Evolutionary conservation across 2,113 vertebrate species (phyloP), one percentile per base, ranked within the genome.

Genomic region (Tragelaphus scriptus): DNA sequence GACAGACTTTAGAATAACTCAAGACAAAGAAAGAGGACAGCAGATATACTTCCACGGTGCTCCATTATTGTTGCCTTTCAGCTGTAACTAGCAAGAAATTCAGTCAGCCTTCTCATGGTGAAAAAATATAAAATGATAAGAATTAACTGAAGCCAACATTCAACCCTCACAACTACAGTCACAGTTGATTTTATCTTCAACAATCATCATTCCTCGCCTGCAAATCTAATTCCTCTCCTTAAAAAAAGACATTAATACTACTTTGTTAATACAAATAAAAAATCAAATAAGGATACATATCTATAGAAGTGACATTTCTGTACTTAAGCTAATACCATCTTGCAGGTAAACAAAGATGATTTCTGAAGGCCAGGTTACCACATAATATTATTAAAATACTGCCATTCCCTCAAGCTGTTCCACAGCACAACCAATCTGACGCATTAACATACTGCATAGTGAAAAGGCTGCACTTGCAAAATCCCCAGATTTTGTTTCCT

Each of bases 401-500:
- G 55, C 30, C 95, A 17, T 97, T 87, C 92, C 44, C 71, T 95
- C 93, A 82, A 95, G 97, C 77, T 80, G 79, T 97, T 92, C 65
- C 28, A 6, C 32, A 65, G 49, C 59, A 90, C 32, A 88, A 53
- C 89, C 96, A 96, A 93, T 88, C 89, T 97, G 17, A 92, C 51
- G 93, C 63, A 93, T 95, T 88, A 97, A 85, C 93, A 93, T 97
- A 95, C 86, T 88, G 93, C 86, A 93, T 11, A 93, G 91, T 40
- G 51, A 94, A 95, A 84, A 96, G 49, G 63, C 40, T 51, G 47
- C 40, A 63, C 63, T 95, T 80, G n/a, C 53, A 94, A 80, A 59
- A 26, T 95, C 49, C 94, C 90, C 94, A 97, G 95, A 97, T 97
- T 97, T 97, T 97, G 96, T 97, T 97, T 98, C 92, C 75, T 96